A percentile compares a stretch with the other conserved stretches of the same genome.
Conservation (phyloP, 2,113 vertebrate genomes). For the Ochotona princeps region DNA sequence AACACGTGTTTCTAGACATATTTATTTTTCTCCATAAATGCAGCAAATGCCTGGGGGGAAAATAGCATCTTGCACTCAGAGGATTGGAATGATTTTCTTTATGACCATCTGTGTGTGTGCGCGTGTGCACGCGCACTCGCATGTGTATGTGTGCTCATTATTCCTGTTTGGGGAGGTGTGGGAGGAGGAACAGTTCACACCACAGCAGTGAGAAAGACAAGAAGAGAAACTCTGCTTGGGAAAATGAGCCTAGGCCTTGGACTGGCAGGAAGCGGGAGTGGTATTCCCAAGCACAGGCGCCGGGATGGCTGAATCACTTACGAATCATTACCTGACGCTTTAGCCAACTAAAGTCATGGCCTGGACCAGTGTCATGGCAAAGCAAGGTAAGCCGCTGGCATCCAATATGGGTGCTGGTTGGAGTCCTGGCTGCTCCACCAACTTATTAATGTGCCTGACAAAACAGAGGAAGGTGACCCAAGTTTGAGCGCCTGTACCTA, state of each 20-base stretch:
- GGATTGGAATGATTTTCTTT: constrained; percentile 23
- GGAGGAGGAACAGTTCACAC: not conserved
- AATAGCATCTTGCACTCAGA: constrained; percentile 38
- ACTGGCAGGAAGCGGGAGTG: not conserved
- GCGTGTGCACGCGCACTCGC: no score
- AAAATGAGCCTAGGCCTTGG: not conserved
- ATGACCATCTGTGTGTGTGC: constrained; percentile 6
- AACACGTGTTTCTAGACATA: constrained; percentile 49
- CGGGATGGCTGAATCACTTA: not conserved
- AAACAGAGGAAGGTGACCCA: no score
- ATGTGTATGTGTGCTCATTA: not conserved
- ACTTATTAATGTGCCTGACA: no score
- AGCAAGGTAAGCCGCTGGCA: no score
- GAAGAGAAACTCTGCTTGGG: not conserved
- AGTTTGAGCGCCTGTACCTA: no score
- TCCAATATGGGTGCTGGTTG: no score
- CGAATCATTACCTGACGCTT: not conserved
- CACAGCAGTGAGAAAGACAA: not conserved
- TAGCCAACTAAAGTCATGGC: not conserved
- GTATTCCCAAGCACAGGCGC: not conserved
- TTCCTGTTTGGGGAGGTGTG: not conserved
- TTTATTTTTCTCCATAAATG: constrained; percentile 63
- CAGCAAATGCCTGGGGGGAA: not conserved
- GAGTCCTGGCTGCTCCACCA: no score
- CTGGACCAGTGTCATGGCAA: no score